A percentile compares a stretch with the other conserved stretches of the same genome.
These are phyloP conservation scores for Pluvialis apricaria DNA, from an alignment of 2,113 vertebrate species.

Conservation along the genomic window DNA sequence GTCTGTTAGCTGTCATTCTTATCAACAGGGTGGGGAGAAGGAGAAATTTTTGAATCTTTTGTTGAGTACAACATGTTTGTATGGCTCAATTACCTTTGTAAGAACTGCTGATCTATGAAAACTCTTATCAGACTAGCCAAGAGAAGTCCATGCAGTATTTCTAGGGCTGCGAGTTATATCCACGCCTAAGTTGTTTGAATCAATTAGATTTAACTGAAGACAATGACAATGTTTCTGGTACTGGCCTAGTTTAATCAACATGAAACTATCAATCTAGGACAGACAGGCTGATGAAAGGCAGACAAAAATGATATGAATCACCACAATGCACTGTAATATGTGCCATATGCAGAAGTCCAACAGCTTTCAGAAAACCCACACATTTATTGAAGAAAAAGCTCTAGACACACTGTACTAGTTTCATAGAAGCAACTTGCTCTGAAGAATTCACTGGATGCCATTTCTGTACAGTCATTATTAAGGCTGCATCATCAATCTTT, in stretches of 20 bases:
- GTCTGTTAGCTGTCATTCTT: background rate
- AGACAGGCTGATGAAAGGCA: background rate
- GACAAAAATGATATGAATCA: background rate
- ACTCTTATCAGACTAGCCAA: background rate
- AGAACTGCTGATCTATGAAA: background rate
- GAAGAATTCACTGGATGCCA: background rate
- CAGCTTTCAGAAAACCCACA: background rate
- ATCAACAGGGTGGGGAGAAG: background rate
- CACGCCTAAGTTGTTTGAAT: background rate
- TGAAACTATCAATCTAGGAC: constrained; percentile 15
- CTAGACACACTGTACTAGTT: background rate
- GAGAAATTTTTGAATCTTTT: background rate
- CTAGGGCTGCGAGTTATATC: background rate
- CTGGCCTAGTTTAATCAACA: background rate
- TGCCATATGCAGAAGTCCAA: background rate
- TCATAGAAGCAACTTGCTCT: background rate
- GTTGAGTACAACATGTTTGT: background rate
- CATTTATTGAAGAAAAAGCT: background rate
- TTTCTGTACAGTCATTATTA: background rate
- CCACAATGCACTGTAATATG: background rate
- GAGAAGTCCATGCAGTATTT: background rate
- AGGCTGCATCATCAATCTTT: background rate
- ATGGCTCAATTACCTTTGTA: background rate
- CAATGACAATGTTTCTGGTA: background rate
- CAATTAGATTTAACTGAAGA: background rate